Conservation (phyloP, 1,140 invertebrate genomes). For the Pseudomyrmex dendroicus region DNA sequence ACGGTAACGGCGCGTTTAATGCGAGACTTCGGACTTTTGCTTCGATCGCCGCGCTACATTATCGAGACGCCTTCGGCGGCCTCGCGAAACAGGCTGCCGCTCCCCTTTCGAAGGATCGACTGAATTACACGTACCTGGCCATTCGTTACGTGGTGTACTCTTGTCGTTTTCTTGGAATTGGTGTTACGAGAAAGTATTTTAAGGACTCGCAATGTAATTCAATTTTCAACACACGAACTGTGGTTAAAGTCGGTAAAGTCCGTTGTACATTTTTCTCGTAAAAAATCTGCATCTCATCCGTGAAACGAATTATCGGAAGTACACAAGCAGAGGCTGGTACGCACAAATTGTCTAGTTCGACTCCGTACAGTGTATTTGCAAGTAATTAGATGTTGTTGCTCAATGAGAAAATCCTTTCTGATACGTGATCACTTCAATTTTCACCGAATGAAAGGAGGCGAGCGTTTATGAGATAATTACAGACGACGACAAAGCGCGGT, state of each 20-base stretch:
- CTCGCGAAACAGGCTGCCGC: conserved; percentile 17
- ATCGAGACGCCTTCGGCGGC: conserved; percentile 24
- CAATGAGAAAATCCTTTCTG: not conserved
- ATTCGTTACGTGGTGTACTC: not conserved
- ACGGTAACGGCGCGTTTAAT: conserved; percentile 52
- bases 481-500: conserved; percentile 32
- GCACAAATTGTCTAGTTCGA: not conserved
- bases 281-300: not conserved
- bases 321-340: not conserved
- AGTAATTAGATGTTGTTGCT: conserved; percentile 12
- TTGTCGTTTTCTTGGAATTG: not conserved
- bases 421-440: conserved; percentile 8
- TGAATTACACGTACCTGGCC: conserved; percentile 11
- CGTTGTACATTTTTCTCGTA: not conserved
- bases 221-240: not conserved
- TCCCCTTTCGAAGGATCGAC: conserved; percentile 24
- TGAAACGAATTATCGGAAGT: not conserved
- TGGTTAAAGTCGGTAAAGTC: not conserved
- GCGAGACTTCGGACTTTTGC: conserved; percentile 57
- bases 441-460: conserved; percentile 35
- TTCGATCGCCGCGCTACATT: conserved; percentile 37
- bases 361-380: not conserved
- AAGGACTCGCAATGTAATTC: not conserved
- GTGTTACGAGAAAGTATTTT: not conserved
- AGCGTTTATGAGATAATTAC: conserved; percentile 46